Evolutionary conservation across 2,113 vertebrate species (phyloP).

Genomic region (Herpetotheres cachinnans): DNA sequence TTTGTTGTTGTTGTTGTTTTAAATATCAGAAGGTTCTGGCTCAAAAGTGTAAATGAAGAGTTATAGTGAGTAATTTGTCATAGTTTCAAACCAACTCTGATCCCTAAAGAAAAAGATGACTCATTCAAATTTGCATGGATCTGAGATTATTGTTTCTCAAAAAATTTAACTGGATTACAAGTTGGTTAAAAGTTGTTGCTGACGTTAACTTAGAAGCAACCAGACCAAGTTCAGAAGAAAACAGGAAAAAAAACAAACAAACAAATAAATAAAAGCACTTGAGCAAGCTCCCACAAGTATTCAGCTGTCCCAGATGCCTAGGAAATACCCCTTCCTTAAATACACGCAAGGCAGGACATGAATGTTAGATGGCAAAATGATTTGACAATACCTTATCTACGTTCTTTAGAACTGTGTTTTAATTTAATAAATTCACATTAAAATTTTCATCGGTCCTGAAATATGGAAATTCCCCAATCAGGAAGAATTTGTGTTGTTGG

Average conservation of each 20-base stretch:
- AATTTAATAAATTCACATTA: background rate
- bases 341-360: background rate
- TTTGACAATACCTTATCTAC: background rate
- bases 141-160: background rate
- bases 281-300: background rate
- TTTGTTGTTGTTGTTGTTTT: background rate
- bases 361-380: background rate
- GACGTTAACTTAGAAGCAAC: background rate
- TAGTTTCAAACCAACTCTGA: background rate
- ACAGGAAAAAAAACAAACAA: background rate
- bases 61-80: background rate
- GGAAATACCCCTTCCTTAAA: background rate
- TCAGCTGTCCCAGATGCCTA: background rate
- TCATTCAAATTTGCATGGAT: background rate
- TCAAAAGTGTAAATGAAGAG: background rate
- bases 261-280: background rate
- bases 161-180: background rate
- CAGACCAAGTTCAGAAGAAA: background rate
- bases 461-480: background rate
- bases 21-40: background rate
- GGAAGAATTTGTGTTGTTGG: background rate
- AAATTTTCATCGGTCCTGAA: background rate
- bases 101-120: background rate
- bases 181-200: background rate
- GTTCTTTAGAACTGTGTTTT: background rate